Evolutionary conservation across 2,888 invertebrate species (phyloP).

Genomic region (Corythucha ciliata): DNA sequence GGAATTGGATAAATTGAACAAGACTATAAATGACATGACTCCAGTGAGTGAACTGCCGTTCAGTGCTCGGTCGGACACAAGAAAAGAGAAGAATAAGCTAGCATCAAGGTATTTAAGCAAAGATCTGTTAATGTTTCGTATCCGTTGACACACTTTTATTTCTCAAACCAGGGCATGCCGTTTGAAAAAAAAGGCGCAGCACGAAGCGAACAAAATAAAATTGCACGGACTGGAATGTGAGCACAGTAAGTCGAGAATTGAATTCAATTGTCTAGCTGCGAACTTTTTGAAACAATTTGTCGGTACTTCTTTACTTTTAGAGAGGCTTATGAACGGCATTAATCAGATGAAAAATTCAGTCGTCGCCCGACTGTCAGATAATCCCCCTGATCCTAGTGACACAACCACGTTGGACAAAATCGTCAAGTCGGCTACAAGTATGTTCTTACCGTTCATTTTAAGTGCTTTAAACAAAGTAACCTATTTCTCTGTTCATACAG

Average conservation of each 20-base stretch:
- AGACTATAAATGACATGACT: slow-evolving; percentile 90
- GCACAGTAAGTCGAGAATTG: slow-evolving; percentile 64
- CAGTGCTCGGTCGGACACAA: slow-evolving; percentile 78
- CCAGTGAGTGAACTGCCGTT: slow-evolving; percentile 89
- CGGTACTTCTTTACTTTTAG: slow-evolving; percentile 45
- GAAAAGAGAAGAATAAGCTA: slow-evolving; percentile 95
- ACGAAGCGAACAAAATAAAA: slow-evolving; percentile 97
- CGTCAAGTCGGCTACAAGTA: slow-evolving; percentile 61
- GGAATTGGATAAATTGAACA: slow-evolving; percentile 81
- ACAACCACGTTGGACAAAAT: slow-evolving; percentile 63
- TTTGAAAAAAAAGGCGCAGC: slow-evolving; percentile 96
- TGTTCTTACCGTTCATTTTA: slow-evolving; percentile 40
- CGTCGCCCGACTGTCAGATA: slow-evolving; percentile 53
- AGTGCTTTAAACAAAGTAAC: slow-evolving; percentile 2
- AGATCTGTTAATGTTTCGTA: not conserved
- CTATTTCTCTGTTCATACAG: slow-evolving; percentile 45
- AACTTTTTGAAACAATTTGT: not conserved
- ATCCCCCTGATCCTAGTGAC: slow-evolving; percentile 42
- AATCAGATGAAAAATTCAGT: slow-evolving; percentile 66
- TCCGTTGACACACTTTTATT: slow-evolving; percentile 11
- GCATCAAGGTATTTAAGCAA: slow-evolving; percentile 61
- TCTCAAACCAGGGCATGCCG: slow-evolving; percentile 73
- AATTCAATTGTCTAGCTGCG: not conserved
- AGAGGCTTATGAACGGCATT: slow-evolving; percentile 67
- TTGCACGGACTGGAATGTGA: slow-evolving; percentile 86